Percentiles rank a stretch among this genome's conserved stretches.
phyloP scores from a whole-genome alignment of 2,113 vertebrate genomes.

The Charadrius vociferus region DNA sequence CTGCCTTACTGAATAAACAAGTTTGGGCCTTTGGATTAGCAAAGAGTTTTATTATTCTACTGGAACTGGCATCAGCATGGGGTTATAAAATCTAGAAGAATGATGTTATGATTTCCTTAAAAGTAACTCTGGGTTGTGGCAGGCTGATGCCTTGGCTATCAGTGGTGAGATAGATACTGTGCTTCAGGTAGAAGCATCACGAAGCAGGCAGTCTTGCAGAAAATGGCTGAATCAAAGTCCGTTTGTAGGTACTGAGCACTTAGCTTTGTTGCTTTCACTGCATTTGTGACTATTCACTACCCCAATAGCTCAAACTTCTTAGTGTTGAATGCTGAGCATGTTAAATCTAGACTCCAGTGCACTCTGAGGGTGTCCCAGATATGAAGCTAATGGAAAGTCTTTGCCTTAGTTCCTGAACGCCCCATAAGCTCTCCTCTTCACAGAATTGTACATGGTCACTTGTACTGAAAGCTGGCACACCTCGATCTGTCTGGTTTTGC shows the following conservation, averaged over 20 bases:
- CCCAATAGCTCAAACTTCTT: background rate
- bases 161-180: background rate
- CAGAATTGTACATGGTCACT: background rate
- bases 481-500: constrained; percentile 27
- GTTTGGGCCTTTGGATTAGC: constrained; percentile 26
- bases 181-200: background rate
- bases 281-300: background rate
- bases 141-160: constrained; percentile 38
- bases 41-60: constrained; percentile 18
- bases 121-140: background rate
- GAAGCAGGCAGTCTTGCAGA: background rate
- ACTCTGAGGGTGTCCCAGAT: background rate
- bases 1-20: constrained; percentile 34
- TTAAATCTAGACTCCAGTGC: background rate
- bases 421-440: constrained; percentile 19
- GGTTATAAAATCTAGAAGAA: constrained; percentile 7
- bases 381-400: constrained; percentile 36
- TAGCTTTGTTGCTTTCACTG: background rate
- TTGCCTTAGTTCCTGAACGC: constrained; percentile 63
- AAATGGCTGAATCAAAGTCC: background rate
- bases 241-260: background rate
- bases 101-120: background rate
- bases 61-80: background rate
- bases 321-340: background rate
- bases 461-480: constrained; percentile 14